Percentiles rank a stretch among this genome's conserved stretches.
Evolutionary conservation across 2,113 vertebrate genomes (phyloP).

Genomic region (Zosterops borbonicus): DNA sequence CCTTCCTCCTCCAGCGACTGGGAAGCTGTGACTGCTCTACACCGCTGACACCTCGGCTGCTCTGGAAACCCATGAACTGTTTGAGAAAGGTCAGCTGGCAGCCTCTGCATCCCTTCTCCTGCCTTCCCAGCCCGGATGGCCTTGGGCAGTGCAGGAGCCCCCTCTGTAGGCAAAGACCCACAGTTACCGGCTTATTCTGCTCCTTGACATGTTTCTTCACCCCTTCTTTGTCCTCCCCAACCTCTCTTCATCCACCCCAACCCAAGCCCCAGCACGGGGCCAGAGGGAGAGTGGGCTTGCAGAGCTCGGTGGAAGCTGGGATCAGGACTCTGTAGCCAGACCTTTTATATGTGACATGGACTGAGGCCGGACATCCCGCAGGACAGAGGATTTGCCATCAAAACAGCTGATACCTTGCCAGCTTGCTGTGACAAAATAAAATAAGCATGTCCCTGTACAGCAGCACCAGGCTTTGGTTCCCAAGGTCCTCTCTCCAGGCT

Average conservation of each 20-base stretch:
- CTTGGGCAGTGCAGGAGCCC: conserved; percentile 69
- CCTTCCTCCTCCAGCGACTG: conserved; percentile 68
- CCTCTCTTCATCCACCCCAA: neutral
- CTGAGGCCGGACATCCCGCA: neutral
- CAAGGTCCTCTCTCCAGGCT: neutral
- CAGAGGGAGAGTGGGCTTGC: accelerated
- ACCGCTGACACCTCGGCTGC: conserved; percentile 80
- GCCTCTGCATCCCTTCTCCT: conserved; percentile 24
- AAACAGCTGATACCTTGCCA: neutral
- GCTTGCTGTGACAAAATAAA: neutral
- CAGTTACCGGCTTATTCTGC: neutral
- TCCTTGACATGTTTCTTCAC: neutral
- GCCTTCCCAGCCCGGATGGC: neutral
- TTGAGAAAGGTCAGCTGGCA: conserved; percentile 84
- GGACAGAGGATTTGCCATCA: neutral
- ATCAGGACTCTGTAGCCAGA: accelerated
- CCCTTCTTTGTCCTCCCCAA: neutral
- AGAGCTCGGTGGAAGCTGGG: accelerated
- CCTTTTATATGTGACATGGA: accelerated
- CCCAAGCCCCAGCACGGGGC: accelerated
- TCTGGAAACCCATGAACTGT: conserved; percentile 80
- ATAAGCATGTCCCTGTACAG: neutral
- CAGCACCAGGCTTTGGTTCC: neutral
- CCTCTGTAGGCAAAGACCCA: conserved; percentile 73
- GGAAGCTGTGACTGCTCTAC: conserved; percentile 75